Conservation (phyloP, 2,888 invertebrate species). For the Ophraella communa region DNA sequence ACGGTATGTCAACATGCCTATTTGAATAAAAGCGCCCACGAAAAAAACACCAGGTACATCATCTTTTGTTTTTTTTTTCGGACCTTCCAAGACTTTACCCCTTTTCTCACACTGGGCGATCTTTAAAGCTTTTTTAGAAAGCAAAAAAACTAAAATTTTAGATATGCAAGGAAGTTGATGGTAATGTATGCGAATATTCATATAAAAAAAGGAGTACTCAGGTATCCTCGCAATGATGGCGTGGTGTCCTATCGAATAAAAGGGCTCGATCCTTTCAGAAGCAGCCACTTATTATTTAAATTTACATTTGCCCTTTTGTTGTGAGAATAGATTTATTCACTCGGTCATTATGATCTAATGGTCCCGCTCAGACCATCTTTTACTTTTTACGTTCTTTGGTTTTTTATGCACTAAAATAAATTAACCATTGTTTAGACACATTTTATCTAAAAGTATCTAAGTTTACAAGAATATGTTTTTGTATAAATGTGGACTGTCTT, state of each 20-base stretch:
- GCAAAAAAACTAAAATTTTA: constrained; percentile 53
- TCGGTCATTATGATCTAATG: constrained; percentile 12
- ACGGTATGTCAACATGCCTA: constrained; percentile 58
- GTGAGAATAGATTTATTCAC: constrained; percentile 18
- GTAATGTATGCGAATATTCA: constrained; percentile 34
- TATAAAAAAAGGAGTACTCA: constrained; percentile 46
- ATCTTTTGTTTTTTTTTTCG: constrained; percentile 47
- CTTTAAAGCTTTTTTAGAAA: constrained; percentile 41
- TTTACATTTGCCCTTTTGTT: constrained; percentile 9
- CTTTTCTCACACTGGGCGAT: constrained; percentile 55
- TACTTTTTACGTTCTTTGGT: neutral
- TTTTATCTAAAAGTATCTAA: no score
- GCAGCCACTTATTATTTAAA: constrained; percentile 2
- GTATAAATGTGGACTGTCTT: no score
- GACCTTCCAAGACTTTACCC: constrained; percentile 50
- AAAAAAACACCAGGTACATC: constrained; percentile 59
- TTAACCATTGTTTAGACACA: no score
- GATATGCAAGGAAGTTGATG: constrained; percentile 45
- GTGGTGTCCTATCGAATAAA: neutral
- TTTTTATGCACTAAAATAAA: no score
- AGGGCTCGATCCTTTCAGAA: constrained; percentile 12
- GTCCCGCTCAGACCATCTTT: neutral
- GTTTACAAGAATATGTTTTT: no score
- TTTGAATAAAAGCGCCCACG: constrained; percentile 54
- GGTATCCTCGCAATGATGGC: constrained; percentile 37